These are phyloP conservation scores for Carassius carassius DNA, from an alignment of 2,113 vertebrate genomes.

Conservation along the genomic window DNA sequence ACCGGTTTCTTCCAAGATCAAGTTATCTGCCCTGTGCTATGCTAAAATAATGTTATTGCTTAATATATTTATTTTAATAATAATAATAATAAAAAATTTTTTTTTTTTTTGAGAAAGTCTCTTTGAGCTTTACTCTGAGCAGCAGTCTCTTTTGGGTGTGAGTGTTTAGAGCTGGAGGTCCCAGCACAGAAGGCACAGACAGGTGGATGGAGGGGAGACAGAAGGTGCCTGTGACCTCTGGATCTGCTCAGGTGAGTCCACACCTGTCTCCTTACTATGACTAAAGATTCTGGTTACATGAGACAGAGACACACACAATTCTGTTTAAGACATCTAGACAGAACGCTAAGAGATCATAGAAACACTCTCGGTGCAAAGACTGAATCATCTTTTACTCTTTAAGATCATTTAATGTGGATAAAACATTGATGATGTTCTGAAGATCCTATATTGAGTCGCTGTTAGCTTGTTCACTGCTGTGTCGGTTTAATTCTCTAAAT, in stretches of 20 bases:
- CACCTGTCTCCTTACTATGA: constrained; percentile 54
- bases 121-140: not conserved
- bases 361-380: not conserved
- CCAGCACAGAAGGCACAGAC: constrained; percentile 58
- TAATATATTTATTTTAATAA: not conserved
- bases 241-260: constrained; percentile 57
- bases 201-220: constrained; percentile 56
- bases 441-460: too few species aligned
- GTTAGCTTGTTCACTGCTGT: too few species aligned
- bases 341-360: not conserved
- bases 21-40: not conserved
- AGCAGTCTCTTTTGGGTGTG: not conserved
- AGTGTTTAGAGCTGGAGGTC: constrained; percentile 26
- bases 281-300: constrained; percentile 54
- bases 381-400: too few species aligned
- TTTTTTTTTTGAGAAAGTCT: not conserved
- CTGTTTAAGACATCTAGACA: not conserved
- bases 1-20: not conserved
- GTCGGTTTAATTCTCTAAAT: too few species aligned
- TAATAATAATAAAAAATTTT: too few species aligned
- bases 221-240: constrained; percentile 55
- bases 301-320: not conserved
- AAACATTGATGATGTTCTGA: too few species aligned
- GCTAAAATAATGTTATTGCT: not conserved
- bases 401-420: too few species aligned